These are phyloP conservation scores for Lycophotia porphyrea DNA, from an alignment of 2,888 invertebrate species.

Conservation along the genomic window DNA sequence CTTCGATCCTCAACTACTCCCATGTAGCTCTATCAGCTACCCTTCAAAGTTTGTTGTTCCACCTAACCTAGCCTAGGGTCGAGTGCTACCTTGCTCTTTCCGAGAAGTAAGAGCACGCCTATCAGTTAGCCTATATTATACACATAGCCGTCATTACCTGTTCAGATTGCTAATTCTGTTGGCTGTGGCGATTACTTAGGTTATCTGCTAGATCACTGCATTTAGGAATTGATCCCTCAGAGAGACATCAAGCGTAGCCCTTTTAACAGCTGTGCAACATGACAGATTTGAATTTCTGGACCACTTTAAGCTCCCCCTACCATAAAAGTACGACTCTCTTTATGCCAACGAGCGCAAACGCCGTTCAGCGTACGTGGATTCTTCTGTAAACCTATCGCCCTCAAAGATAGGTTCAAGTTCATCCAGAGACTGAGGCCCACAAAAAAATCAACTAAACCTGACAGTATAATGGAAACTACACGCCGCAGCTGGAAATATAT, in stretches of 20 bases:
- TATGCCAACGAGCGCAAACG: neutral
- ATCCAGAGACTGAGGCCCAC: neutral
- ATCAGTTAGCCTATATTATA: neutral
- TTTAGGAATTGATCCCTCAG: neutral
- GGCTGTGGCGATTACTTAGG: neutral
- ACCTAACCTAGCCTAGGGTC: no score
- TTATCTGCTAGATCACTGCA: neutral
- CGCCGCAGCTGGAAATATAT: neutral
- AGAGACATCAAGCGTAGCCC: neutral
- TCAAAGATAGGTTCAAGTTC: neutral
- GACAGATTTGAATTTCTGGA: neutral
- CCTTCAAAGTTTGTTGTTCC: neutral
- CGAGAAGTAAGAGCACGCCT: neutral
- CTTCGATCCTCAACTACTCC: neutral
- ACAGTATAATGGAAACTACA: neutral
- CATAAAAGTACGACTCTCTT: neutral
- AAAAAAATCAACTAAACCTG: slow-evolving; percentile 6
- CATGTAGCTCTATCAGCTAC: neutral
- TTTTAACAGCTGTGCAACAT: slow-evolving; percentile 1
- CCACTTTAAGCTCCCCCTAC: neutral
- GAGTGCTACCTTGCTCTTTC: neutral
- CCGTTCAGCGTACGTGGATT: neutral
- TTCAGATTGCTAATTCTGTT: slow-evolving; percentile 2
- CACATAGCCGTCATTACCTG: neutral
- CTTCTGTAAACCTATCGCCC: neutral